Percentiles rank a stretch among this genome's conserved stretches.
Conservation (phyloP, 2,113 vertebrate genomes). For the Atherinomorus stipes region DNA sequence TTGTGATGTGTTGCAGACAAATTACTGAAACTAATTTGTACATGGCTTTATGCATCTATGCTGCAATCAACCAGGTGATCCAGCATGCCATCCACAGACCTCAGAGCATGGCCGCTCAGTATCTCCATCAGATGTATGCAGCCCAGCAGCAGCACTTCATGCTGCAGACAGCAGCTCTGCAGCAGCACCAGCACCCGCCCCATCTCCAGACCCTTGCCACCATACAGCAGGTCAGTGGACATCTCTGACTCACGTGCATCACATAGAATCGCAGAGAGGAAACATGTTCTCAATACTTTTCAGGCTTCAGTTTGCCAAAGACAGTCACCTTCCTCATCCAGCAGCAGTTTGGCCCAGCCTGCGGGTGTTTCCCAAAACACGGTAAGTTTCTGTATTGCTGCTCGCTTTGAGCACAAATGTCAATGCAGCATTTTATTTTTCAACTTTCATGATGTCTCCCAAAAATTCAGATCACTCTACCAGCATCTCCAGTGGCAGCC, state of each 20-base stretch:
- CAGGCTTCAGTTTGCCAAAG: conserved; percentile 91
- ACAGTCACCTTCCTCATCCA: conserved; percentile 85
- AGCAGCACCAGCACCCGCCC: conserved; percentile 85
- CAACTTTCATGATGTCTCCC: neutral
- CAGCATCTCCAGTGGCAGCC: conserved; percentile 89
- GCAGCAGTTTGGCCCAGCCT: conserved; percentile 87
- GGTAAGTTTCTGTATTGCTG: conserved; percentile 78
- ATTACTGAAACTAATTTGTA: neutral
- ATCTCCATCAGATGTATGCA: conserved; percentile 96
- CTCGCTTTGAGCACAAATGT: neutral
- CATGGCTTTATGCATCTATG: neutral
- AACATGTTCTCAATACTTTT: conserved; percentile 78
- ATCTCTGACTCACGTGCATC: conserved; percentile 4
- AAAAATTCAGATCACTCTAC: conserved; percentile 88
- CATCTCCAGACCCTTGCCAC: conserved; percentile 87
- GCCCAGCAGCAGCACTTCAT: conserved; percentile 96
- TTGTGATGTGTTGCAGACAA: neutral
- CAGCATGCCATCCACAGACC: conserved; percentile 93
- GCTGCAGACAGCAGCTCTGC: conserved; percentile 92
- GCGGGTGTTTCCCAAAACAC: conserved; percentile 89
- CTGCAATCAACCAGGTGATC: conserved; percentile 84
- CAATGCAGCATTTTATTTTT: neutral
- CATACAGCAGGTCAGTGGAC: conserved; percentile 88
- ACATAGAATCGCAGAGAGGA: neutral
- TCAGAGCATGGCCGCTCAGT: conserved; percentile 92